phyloP scores from a whole-genome alignment of 2,888 invertebrate genomes.

The Alloscopus bannaensis region DNA sequence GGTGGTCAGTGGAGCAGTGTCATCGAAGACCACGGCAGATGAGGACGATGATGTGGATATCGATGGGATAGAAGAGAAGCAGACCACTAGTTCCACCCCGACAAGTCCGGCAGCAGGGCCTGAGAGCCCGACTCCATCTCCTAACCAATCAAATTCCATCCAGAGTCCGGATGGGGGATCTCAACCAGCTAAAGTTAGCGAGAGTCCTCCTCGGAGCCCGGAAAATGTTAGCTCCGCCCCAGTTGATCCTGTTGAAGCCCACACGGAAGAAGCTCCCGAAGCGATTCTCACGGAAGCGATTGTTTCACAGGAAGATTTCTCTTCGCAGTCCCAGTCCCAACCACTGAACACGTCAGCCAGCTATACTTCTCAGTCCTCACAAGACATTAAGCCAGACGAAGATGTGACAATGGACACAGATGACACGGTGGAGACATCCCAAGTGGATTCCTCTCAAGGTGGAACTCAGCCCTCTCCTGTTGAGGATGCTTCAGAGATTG shows the following conservation, averaged over 20 bases:
- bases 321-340: conserved; percentile 34
- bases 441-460: conserved; percentile 19
- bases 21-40: neutral
- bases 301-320: conserved; percentile 44
- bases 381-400: conserved; percentile 24
- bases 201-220: conserved; percentile 33
- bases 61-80: conserved; percentile 13
- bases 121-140: conserved; percentile 17
- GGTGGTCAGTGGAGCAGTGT: neutral
- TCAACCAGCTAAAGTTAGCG: neutral
- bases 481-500: conserved; percentile 22
- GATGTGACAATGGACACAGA: conserved; percentile 14
- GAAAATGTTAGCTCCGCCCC: conserved; percentile 26
- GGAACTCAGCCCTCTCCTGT: conserved; percentile 25
- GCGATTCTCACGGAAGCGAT: conserved; percentile 45
- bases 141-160: neutral
- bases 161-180: conserved; percentile 20
- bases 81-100: neutral
- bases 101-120: conserved; percentile 3
- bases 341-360: conserved; percentile 25
- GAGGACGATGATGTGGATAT: conserved; percentile 37
- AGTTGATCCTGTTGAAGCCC: neutral
- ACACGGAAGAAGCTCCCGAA: neutral
- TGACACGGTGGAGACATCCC: conserved; percentile 29
- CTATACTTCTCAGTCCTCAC: conserved; percentile 37